phyloP scores from a whole-genome alignment of 2,113 vertebrate species.

The Sardina pilchardus region DNA sequence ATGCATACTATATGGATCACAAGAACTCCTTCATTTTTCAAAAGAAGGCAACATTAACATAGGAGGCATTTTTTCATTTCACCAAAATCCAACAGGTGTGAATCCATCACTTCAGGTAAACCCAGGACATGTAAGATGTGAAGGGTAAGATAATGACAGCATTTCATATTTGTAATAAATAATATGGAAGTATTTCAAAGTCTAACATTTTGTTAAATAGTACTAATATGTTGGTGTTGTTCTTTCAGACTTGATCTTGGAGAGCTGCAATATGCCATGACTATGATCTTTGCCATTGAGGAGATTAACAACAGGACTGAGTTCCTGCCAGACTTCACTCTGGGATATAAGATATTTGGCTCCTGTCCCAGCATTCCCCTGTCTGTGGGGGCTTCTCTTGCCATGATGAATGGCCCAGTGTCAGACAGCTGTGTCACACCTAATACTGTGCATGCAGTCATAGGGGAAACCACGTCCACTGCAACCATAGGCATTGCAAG shows the following conservation, averaged over 20 bases:
- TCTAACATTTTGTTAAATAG: not conserved
- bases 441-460: conserved; percentile 67
- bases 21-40: conserved; percentile 69
- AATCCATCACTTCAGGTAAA: conserved; percentile 60
- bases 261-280: conserved; percentile 70
- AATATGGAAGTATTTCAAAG: not conserved
- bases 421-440: conserved; percentile 54
- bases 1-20: conserved; percentile 66
- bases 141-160: conserved; percentile 63
- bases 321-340: conserved; percentile 64
- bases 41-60: conserved; percentile 72
- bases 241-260: conserved; percentile 67
- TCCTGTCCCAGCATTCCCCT: conserved; percentile 72
- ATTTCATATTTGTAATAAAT: not conserved
- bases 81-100: conserved; percentile 66
- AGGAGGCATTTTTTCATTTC: conserved; percentile 77
- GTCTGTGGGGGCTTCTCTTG: conserved; percentile 68
- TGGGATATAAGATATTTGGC: conserved; percentile 75
- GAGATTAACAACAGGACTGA: conserved; percentile 75
- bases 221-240: not conserved
- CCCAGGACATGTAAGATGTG: conserved; percentile 66
- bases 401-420: conserved; percentile 67
- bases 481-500: conserved; percentile 73
- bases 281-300: conserved; percentile 75
- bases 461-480: conserved; percentile 75